These are phyloP conservation scores for Eurypyga helias DNA, from an alignment of 2,113 vertebrate genomes.

Conservation along the genomic window DNA sequence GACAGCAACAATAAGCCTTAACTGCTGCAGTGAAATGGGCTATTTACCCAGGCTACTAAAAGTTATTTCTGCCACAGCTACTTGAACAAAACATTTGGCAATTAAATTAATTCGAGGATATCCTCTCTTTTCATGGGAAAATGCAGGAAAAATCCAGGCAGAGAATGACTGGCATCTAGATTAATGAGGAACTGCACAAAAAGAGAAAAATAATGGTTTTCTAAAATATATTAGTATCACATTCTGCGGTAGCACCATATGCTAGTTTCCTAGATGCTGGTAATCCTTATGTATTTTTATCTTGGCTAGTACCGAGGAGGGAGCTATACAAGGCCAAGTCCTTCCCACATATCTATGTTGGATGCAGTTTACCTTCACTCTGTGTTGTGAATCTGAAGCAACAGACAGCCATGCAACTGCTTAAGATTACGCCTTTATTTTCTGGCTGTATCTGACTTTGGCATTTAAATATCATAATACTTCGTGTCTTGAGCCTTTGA, in stretches of 20 bases:
- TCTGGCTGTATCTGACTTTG: neutral
- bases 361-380: slow-evolving; percentile 51
- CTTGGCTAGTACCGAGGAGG: slow-evolving; percentile 58
- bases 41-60: slow-evolving; percentile 24
- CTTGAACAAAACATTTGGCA: slow-evolving; percentile 28
- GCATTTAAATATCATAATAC: neutral
- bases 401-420: slow-evolving; percentile 1
- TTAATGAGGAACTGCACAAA: slow-evolving; percentile 5
- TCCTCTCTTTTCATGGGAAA: slow-evolving; percentile 34
- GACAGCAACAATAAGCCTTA: neutral
- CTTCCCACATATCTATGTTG: slow-evolving; percentile 44
- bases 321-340: slow-evolving; percentile 50
- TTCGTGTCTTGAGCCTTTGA: neutral
- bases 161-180: slow-evolving; percentile 25
- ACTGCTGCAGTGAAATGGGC: neutral
- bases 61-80: slow-evolving; percentile 36
- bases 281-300: slow-evolving; percentile 64
- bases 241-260: slow-evolving; percentile 50
- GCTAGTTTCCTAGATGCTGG: slow-evolving; percentile 56
- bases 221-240: slow-evolving; percentile 29
- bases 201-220: slow-evolving; percentile 45
- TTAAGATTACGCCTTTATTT: neutral
- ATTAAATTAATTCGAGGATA: slow-evolving; percentile 54
- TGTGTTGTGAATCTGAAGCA: slow-evolving; percentile 18
- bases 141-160: neutral